phyloP scores from a whole-genome alignment of 2,888 invertebrate species.

The Ariolimax columbianus region DNA sequence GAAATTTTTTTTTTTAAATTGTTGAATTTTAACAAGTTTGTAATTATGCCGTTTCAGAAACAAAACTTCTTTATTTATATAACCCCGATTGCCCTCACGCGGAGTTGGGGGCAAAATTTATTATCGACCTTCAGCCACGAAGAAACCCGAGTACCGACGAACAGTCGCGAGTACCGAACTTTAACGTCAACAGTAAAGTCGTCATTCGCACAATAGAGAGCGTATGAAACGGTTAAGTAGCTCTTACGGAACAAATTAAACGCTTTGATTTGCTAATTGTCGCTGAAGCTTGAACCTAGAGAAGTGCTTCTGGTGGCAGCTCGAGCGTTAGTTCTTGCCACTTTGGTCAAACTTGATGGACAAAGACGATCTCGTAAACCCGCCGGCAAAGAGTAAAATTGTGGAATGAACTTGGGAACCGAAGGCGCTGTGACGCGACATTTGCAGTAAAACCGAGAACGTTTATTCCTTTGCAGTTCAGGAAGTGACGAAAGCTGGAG shows the following conservation, averaged over 20 bases:
- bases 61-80: background rate
- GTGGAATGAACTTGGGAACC: background rate
- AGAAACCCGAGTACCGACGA: background rate
- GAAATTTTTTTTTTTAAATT: no score
- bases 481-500: slow-evolving; percentile 14
- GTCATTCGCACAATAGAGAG: background rate
- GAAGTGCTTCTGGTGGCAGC: background rate
- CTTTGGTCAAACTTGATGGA: background rate
- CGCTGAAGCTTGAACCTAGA: background rate
- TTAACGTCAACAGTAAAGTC: slow-evolving; percentile 31
- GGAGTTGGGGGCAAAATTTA: background rate
- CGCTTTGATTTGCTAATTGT: slow-evolving; percentile 28
- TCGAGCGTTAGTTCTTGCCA: background rate
- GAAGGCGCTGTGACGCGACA: slow-evolving; percentile 10
- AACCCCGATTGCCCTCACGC: background rate
- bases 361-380: background rate
- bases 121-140: slow-evolving; percentile 14
- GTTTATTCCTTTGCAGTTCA: slow-evolving; percentile 4
- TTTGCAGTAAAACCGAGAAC: background rate
- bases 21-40: no score
- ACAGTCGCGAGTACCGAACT: background rate
- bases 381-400: background rate
- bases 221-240: slow-evolving; percentile 11
- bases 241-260: slow-evolving; percentile 37
- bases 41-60: no score